Conservation (phyloP, 2,113 vertebrate species). For the Vireo altiloquus region DNA sequence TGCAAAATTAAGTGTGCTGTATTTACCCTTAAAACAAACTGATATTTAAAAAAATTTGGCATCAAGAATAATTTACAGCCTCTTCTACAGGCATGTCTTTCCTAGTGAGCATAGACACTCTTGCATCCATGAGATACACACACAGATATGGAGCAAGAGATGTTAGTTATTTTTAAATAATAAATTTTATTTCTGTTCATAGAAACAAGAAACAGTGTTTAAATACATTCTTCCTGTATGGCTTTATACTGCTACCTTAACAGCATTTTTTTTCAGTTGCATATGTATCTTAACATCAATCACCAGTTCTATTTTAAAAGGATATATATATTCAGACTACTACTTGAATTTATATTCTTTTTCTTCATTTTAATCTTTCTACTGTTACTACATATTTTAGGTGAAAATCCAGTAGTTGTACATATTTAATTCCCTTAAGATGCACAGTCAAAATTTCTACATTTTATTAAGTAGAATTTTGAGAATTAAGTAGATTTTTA, state of each 20-base stretch:
- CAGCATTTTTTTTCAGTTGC: neutral
- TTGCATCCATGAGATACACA: neutral
- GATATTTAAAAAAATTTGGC: neutral
- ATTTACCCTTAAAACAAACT: neutral
- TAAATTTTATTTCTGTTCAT: neutral
- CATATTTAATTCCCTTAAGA: neutral
- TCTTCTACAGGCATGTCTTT: neutral
- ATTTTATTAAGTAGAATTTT: neutral
- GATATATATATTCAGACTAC: neutral
- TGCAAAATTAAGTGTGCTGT: neutral
- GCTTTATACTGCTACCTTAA: neutral
- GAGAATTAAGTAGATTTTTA: neutral
- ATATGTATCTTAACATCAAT: neutral
- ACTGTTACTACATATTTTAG: neutral
- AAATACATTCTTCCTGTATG: neutral
- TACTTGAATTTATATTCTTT: neutral
- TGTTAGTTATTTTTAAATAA: neutral
- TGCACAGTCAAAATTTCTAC: neutral
- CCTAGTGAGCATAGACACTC: neutral
- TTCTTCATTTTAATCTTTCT: neutral
- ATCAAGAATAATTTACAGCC: neutral
- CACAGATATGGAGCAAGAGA: neutral
- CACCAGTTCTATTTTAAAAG: neutral
- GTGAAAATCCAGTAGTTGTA: neutral
- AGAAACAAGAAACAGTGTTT: neutral